Base-by-base conservation (phyloP, 2,888 invertebrate species). In the Cecidostiba fungosa region DNA sequence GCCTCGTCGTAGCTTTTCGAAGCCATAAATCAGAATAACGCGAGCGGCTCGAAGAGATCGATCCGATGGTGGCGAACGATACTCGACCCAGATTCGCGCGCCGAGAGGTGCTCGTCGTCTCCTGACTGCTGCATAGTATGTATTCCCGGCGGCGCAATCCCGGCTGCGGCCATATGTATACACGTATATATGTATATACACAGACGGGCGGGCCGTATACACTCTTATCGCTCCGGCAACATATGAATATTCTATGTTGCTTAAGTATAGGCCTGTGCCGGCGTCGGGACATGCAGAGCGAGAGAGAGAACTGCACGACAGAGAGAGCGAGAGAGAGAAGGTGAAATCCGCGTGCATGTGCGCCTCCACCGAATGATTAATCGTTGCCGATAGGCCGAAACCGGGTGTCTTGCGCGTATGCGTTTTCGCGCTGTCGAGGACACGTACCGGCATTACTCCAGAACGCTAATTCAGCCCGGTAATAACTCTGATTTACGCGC, bases 401-500 rank as follows among this genome's bases (percentile, higher is more conserved):
- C 88, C 82, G 74, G 83, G 81, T 81, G 85, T 87, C 86, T 84
- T 84, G 83, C 82, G 81, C 83, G 74, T 82, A 79, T 80, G 83
- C 80, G 43, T 80, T 82, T 82, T 80, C 85, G 82, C 86, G 82
- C 86, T 85, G 86, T 90, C 90, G 91, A 90, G 91, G 91, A 91
- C 91, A 89, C 90, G 91, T 91, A 91, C 91, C 90, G 89, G 90
- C 91, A 91, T 92, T 92, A 91, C 91, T 90, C 89, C 89, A 89
- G 90, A 90, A 91, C 90, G 91, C 90, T 92, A 92, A 91, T 92
- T 83, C 85, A 91, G 90, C 90, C 91, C 90, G 89, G 92, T 91
- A 92, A 92, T 92, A 91, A 92, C 92, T 92, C 91, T 91, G 91
- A 92, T 92, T 92, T 92, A 92, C 92, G 91, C 90, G 88, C 88